Evolutionary conservation across 2,113 vertebrate genomes (phyloP).

Genomic region (Andinoacara biseriatus): DNA sequence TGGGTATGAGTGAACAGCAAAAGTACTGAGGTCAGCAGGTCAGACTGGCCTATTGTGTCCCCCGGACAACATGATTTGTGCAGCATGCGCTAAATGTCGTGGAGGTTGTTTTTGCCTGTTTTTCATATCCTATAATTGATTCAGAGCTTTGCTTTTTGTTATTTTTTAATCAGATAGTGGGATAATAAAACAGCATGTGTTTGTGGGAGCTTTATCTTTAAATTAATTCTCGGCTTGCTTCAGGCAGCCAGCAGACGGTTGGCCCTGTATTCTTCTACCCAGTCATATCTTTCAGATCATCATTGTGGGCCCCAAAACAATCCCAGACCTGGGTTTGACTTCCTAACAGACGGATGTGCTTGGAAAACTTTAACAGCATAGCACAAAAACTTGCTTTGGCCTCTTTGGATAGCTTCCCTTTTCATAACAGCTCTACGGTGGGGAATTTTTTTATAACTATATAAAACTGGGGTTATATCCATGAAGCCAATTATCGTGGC

Average conservation of each 20-base stretch:
- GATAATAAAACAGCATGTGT: not conserved
- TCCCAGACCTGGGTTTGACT: not conserved
- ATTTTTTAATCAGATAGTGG: not conserved
- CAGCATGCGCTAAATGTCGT: not conserved
- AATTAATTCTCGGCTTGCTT: not conserved
- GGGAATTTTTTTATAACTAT: not conserved
- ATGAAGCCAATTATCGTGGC: not conserved
- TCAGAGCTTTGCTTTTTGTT: not conserved
- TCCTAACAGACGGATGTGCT: not conserved
- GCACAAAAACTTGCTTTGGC: not conserved
- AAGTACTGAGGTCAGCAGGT: slow-evolving; percentile 31
- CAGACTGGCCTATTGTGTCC: slow-evolving; percentile 33
- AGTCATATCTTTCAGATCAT: not conserved
- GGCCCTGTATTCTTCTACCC: too few species aligned
- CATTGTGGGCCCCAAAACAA: not conserved
- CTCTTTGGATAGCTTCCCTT: not conserved
- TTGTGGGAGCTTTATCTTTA: not conserved
- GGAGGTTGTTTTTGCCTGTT: not conserved
- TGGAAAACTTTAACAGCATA: not conserved
- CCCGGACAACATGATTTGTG: slow-evolving; percentile 12
- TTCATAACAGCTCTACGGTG: not conserved
- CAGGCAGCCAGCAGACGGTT: not conserved
- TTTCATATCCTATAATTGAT: not conserved
- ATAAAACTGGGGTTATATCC: too few species aligned
- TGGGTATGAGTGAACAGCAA: slow-evolving; percentile 38